A percentile compares a stretch with the other conserved stretches of the same genome.
Conservation (phyloP, 2,888 invertebrate species). For the Dynastes maya region DNA sequence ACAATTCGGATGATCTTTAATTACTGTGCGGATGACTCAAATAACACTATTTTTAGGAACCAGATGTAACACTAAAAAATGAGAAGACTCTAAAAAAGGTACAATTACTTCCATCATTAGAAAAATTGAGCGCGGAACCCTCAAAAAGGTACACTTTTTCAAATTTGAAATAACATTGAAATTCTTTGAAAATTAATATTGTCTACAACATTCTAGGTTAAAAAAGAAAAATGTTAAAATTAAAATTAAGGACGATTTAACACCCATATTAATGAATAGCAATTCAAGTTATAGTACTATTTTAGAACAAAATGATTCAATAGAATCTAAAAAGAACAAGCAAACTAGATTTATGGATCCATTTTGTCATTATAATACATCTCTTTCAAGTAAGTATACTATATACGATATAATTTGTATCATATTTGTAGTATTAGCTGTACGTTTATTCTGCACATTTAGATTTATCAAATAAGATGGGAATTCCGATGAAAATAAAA, state of each 20-base stretch:
- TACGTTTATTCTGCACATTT: slow-evolving; percentile 25
- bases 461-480: slow-evolving; percentile 62
- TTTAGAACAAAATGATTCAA: neutral
- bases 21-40: too few species aligned
- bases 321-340: slow-evolving; percentile 38
- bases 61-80: slow-evolving; percentile 7
- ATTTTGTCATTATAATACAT: slow-evolving; percentile 68
- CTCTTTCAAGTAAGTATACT: slow-evolving; percentile 63
- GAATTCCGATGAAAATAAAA: slow-evolving; percentile 60
- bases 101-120: slow-evolving; percentile 53
- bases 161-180: neutral
- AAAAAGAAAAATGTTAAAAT: slow-evolving; percentile 42
- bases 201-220: neutral
- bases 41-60: slow-evolving; percentile 8
- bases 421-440: neutral
- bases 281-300: slow-evolving; percentile 1
- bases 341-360: slow-evolving; percentile 63
- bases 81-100: slow-evolving; percentile 45
- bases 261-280: slow-evolving; percentile 16
- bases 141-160: slow-evolving; percentile 45
- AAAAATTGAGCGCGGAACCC: slow-evolving; percentile 51
- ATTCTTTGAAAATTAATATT: too few species aligned
- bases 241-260: slow-evolving; percentile 43
- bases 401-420: too few species aligned
- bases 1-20: too few species aligned